Conservation (phyloP, 2,888 invertebrate species). For the Apodemia mormo region DNA sequence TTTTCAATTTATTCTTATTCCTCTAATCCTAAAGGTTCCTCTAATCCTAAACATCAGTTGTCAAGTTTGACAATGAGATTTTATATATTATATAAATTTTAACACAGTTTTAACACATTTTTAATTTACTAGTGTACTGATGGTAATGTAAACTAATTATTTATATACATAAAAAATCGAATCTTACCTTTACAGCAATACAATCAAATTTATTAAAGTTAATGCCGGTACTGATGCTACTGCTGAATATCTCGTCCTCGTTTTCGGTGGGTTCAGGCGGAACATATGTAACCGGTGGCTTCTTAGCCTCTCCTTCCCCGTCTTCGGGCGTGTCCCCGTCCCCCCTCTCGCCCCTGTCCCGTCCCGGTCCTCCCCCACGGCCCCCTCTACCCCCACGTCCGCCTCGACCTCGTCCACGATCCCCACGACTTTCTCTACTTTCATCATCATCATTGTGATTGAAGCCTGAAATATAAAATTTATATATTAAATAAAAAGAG, state of each 20-base stretch:
- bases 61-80: no score
- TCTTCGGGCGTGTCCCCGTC: constrained; percentile 43
- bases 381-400: constrained; percentile 44
- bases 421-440: constrained; percentile 49
- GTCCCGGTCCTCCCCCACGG: constrained; percentile 37
- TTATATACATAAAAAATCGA: not conserved
- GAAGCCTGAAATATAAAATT: constrained; percentile 26
- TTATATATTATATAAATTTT: no score
- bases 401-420: constrained; percentile 43
- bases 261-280: constrained; percentile 89
- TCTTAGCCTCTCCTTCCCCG: constrained; percentile 62
- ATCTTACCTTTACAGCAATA: constrained; percentile 91
- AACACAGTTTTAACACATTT: no score
- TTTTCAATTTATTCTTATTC: no score
- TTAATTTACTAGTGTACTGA: no score
- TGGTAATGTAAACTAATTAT: no score
- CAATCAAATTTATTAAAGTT: constrained; percentile 96
- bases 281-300: constrained; percentile 80
- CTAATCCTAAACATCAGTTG: no score
- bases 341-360: constrained; percentile 40
- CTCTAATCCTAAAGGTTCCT: no score
- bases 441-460: constrained; percentile 36
- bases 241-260: constrained; percentile 86
- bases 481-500: no score
- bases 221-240: constrained; percentile 89